Conservation (phyloP, 2,113 vertebrate species). For the Dicentrarchus labrax region DNA sequence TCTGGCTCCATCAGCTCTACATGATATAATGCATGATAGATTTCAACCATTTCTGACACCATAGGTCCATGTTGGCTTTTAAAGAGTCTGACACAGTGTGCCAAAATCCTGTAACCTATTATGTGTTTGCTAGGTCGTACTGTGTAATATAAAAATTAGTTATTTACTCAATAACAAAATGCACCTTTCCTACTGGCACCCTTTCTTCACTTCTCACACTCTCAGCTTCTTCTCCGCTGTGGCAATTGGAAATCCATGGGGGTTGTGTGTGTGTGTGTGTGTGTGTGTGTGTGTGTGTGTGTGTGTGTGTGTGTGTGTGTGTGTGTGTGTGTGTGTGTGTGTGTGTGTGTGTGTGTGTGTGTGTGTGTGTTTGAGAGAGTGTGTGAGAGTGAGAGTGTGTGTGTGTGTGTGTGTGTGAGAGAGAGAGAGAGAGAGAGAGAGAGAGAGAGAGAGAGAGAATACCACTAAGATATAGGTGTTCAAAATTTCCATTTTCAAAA, state of each 20-base stretch:
- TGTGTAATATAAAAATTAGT: slow-evolving; percentile 76
- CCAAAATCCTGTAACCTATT: slow-evolving; percentile 58
- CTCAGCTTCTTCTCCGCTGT: slow-evolving; percentile 63
- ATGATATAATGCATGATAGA: slow-evolving; percentile 18
- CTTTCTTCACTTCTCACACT: slow-evolving; percentile 70
- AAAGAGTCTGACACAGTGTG: slow-evolving; percentile 54
- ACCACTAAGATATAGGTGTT: neutral
- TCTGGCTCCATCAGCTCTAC: slow-evolving; percentile 29
- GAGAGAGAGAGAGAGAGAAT: no score
- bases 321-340: no score
- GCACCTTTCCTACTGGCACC: slow-evolving; percentile 60
- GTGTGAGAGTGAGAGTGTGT: no score
- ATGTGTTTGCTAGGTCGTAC: slow-evolving; percentile 61
- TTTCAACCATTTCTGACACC: slow-evolving; percentile 52
- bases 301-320: neutral
- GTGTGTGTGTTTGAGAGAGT: slow-evolving; percentile 17
- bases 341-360: slow-evolving; percentile 17
- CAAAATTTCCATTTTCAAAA: neutral
- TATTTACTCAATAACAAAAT: slow-evolving; percentile 80
- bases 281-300: slow-evolving; percentile 32
- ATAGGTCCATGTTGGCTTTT: slow-evolving; percentile 48
- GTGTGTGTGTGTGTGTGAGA: no score
- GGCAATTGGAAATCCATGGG: slow-evolving; percentile 76
- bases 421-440: no score
- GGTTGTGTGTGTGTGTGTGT: slow-evolving; percentile 49